Conservation (phyloP, 2,113 vertebrate species). For the Hippocampus zosterae region DNA sequence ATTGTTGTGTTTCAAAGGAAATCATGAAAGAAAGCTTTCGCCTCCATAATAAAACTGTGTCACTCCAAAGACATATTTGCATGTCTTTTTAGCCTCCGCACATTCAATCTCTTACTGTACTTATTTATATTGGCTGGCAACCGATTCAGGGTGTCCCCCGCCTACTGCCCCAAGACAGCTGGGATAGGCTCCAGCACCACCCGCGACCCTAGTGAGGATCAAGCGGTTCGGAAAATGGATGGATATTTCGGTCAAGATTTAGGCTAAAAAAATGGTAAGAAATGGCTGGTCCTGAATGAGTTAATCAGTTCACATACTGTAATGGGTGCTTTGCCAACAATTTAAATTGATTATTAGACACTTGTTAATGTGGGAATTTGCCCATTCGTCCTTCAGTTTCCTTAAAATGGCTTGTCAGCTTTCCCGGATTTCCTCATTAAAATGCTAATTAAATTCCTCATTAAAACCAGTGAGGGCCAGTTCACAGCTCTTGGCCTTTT, state of each 20-base stretch:
- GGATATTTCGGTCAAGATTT: no score
- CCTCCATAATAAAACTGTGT: neutral
- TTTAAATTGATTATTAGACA: slow-evolving; percentile 13
- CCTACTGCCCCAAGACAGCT: no score
- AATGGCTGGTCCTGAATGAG: no score
- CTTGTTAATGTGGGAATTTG: slow-evolving; percentile 20
- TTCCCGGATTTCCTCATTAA: slow-evolving; percentile 46
- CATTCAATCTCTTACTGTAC: no score
- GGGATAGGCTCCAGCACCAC: no score
- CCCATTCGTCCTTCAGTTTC: slow-evolving; percentile 39
- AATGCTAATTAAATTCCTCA: slow-evolving; percentile 59
- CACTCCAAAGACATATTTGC: no score
- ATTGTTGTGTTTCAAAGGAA: slow-evolving; percentile 1
- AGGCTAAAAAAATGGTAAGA: no score
- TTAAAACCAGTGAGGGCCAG: slow-evolving; percentile 41
- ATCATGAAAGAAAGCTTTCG: neutral
- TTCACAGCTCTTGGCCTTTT: slow-evolving; percentile 19
- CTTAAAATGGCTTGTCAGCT: slow-evolving; percentile 38
- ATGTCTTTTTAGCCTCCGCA: no score
- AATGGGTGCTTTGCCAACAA: neutral
- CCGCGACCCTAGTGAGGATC: no score
- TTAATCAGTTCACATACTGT: neutral
- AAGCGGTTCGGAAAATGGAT: no score
- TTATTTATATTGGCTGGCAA: no score
- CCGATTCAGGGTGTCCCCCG: no score